phyloP scores from a whole-genome alignment of 2,113 vertebrate species.

The Misgurnus mizolepis region DNA sequence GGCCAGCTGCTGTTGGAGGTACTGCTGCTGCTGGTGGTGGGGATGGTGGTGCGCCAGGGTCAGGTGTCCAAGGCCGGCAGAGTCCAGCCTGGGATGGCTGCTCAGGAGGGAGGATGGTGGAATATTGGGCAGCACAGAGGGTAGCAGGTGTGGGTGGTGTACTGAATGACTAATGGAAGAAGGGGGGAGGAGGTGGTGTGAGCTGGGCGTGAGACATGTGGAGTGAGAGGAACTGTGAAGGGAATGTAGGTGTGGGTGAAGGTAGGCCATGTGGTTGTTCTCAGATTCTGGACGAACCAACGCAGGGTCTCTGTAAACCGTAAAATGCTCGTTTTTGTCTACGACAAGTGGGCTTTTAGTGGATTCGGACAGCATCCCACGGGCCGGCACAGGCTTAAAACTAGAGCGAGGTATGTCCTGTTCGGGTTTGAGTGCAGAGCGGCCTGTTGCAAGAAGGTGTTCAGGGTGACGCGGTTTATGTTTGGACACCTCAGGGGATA shows the following conservation, averaged over 20 bases:
- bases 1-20: constrained; percentile 82
- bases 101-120: constrained; percentile 84
- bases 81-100: constrained; percentile 88
- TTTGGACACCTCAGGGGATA: constrained; percentile 87
- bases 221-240: constrained; percentile 90
- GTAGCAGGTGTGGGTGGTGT: constrained; percentile 88
- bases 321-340: constrained; percentile 98
- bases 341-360: constrained; percentile 95
- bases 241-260: constrained; percentile 90
- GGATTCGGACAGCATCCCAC: constrained; percentile 73
- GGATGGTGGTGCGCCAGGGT: constrained; percentile 87
- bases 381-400: constrained; percentile 86
- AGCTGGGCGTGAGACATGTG: constrained; percentile 84
- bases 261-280: constrained; percentile 89
- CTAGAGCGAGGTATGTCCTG: constrained; percentile 81
- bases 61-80: constrained; percentile 87
- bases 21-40: constrained; percentile 87
- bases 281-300: constrained; percentile 88
- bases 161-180: constrained; percentile 83
- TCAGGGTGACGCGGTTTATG: constrained; percentile 83
- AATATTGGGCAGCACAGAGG: constrained; percentile 86
- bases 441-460: constrained; percentile 70
- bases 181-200: constrained; percentile 84
- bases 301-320: constrained; percentile 93
- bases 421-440: constrained; percentile 79